phyloP scores from a whole-genome alignment of 2,797 vertebrate species.

The Aeoliscus strigatus region DNA sequence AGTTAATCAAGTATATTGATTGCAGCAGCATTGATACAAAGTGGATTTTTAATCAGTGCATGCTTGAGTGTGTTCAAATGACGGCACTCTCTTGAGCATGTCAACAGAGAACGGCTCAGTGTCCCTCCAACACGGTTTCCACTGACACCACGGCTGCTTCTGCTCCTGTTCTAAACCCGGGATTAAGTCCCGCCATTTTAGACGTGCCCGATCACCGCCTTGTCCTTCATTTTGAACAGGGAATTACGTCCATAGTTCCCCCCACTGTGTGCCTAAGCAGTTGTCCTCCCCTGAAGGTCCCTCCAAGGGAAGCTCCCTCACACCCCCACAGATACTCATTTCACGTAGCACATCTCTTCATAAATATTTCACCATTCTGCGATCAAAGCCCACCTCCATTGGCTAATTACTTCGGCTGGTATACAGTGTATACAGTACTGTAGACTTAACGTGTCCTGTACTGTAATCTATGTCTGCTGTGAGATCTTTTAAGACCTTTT shows the following conservation, averaged over 20 bases:
- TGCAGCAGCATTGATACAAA: conserved; percentile 47
- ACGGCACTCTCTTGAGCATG: too few relatives aligned
- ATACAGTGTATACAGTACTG: conserved; percentile 26
- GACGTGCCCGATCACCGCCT: too few relatives aligned
- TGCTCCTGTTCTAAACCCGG: too few relatives aligned
- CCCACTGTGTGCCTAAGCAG: conserved; percentile 36
- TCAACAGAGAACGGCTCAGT: conserved; percentile 66
- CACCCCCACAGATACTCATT: conserved; percentile 54
- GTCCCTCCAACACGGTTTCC: too few relatives aligned
- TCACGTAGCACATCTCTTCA: conserved; percentile 61
- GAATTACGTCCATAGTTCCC: conserved; percentile 14
- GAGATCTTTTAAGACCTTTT: too few relatives aligned
- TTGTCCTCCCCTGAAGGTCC: conserved; percentile 48
- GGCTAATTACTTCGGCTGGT: conserved; percentile 54
- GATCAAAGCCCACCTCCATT: conserved; percentile 67
- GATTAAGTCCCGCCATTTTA: conserved; percentile 62
- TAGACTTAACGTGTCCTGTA: conserved; percentile 13
- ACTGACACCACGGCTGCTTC: too few relatives aligned
- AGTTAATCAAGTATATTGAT: conserved; percentile 76
- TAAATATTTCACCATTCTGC: conserved; percentile 68
- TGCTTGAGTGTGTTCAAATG: conserved; percentile 72
- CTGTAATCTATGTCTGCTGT: conserved; percentile 4
- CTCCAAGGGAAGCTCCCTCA: conserved; percentile 25
- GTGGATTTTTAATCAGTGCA: conserved; percentile 76
- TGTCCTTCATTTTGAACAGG: conserved; percentile 51